Conservation (phyloP, 2,888 invertebrate species). For the Ophonus ardosiacus region DNA sequence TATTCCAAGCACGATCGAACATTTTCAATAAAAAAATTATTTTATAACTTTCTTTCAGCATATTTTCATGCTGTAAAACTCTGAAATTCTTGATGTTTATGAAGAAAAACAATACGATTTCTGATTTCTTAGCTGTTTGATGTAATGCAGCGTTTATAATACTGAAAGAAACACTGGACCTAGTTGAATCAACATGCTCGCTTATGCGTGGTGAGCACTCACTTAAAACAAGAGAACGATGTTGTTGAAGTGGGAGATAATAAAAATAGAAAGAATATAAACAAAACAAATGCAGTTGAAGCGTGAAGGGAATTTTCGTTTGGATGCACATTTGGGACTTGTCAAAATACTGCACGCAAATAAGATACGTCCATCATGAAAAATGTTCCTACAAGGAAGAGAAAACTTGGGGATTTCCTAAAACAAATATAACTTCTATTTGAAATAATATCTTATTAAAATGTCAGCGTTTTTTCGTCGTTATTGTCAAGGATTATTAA, state of each 20-base stretch:
- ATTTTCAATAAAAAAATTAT: slow-evolving; percentile 49
- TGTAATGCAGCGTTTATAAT: slow-evolving; percentile 5
- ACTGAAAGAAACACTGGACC: not conserved
- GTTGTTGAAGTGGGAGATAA: slow-evolving; percentile 56
- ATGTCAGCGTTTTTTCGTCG: no score
- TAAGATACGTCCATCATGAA: slow-evolving; percentile 54
- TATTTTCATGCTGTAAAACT: slow-evolving; percentile 5
- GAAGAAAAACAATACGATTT: not conserved
- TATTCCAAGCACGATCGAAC: slow-evolving; percentile 44
- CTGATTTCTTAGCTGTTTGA: not conserved
- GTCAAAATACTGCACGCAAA: slow-evolving; percentile 59
- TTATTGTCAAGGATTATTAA: no score
- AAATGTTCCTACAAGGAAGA: not conserved
- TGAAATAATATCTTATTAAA: no score
- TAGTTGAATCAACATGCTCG: slow-evolving; percentile 19
- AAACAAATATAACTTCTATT: no score
- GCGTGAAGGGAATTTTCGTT: slow-evolving; percentile 66
- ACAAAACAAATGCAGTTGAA: slow-evolving; percentile 63
- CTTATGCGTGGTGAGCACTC: slow-evolving; percentile 12
- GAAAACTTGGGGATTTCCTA: no score
- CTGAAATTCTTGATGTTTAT: slow-evolving; percentile 1
- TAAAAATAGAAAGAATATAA: slow-evolving; percentile 65
- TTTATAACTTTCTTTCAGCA: slow-evolving; percentile 44
- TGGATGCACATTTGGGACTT: slow-evolving; percentile 65
- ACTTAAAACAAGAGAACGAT: slow-evolving; percentile 34